Evolutionary conservation across 2,888 invertebrate species (phyloP).

Genomic region (Ornithoptera priamus): DNA sequence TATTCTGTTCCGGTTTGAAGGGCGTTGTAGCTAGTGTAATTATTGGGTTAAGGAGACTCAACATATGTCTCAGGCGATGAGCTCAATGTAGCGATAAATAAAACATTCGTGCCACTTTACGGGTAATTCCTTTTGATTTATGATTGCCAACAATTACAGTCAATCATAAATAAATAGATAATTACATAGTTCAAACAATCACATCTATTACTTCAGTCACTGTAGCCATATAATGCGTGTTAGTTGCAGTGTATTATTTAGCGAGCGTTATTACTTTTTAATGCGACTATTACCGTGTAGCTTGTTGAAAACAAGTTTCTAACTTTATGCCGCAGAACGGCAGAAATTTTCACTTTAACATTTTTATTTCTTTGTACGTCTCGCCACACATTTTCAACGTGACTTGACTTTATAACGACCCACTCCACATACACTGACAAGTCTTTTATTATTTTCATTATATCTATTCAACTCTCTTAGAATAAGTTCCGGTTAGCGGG

Average conservation of each 20-base stretch:
- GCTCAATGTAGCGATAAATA: too few species aligned
- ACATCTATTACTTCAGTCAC: neutral
- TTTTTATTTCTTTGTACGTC: conserved; percentile 27
- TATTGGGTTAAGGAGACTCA: too few species aligned
- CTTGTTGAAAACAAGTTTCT: conserved; percentile 12
- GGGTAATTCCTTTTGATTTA: too few species aligned
- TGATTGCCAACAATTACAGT: too few species aligned
- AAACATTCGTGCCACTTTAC: too few species aligned
- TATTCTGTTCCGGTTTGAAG: too few species aligned
- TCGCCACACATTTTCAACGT: conserved; percentile 24
- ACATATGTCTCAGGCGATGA: too few species aligned
- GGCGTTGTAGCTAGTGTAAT: too few species aligned
- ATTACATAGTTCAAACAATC: neutral
- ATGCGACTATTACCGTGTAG: conserved; percentile 22
- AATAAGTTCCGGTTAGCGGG: neutral
- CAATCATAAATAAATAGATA: neutral
- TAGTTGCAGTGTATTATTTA: neutral
- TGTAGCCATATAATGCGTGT: neutral
- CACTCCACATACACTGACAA: conserved; percentile 23
- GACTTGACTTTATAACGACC: conserved; percentile 27
- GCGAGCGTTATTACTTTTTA: conserved; percentile 15
- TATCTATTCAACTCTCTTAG: conserved; percentile 12
- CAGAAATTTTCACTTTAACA: conserved; percentile 25
- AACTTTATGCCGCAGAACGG: conserved; percentile 20
- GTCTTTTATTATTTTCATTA: conserved; percentile 28